Evolutionary conservation across 2,797 vertebrate species (phyloP).

Genomic region (Huso huso): DNA sequence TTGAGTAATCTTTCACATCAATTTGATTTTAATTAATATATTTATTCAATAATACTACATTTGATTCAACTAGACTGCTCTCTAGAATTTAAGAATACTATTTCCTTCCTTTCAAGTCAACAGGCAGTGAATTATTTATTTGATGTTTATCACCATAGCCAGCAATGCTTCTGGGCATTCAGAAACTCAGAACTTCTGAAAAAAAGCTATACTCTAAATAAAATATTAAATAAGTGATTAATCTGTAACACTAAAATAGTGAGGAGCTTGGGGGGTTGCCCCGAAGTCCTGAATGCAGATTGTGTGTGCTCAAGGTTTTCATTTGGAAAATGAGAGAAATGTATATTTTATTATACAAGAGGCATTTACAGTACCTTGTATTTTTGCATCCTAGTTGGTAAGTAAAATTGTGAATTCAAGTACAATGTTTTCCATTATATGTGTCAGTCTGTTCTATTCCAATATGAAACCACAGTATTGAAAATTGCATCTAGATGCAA

Average conservation of each 20-base stretch:
- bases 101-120: slow-evolving; percentile 1
- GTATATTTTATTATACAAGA: too few relatives aligned
- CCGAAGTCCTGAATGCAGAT: too few relatives aligned
- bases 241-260: not conserved
- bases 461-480: too few relatives aligned
- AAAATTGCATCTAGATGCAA: too few relatives aligned
- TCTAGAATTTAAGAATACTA: not conserved
- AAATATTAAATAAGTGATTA: not conserved
- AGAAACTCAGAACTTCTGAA: slow-evolving; percentile 5
- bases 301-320: too few relatives aligned
- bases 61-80: not conserved
- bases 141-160: slow-evolving; percentile 6
- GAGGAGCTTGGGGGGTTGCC: too few relatives aligned
- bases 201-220: not conserved
- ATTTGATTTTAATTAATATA: slow-evolving; percentile 3
- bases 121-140: slow-evolving; percentile 7
- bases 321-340: too few relatives aligned
- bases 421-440: too few relatives aligned
- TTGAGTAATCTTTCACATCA: not conserved
- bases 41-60: not conserved
- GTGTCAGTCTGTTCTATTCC: too few relatives aligned
- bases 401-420: too few relatives aligned
- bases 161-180: slow-evolving; percentile 3
- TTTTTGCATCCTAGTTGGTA: too few relatives aligned
- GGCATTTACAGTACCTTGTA: too few relatives aligned